These are phyloP conservation scores for Cotesia chilonis DNA, from an alignment of 1,140 invertebrate genomes.

Conservation along the genomic window DNA sequence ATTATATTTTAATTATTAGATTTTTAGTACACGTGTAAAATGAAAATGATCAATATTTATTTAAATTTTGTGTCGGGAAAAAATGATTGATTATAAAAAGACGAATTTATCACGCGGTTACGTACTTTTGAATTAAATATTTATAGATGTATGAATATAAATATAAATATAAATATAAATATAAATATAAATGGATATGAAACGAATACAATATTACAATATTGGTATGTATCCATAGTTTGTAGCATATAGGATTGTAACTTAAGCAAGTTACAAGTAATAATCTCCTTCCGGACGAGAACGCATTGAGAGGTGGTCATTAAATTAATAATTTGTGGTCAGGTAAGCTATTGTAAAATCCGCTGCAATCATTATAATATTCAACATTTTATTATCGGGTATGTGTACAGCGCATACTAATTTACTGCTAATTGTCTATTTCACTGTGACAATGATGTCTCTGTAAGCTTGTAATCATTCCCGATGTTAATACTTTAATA, in stretches of 20 bases:
- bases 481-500: constrained; percentile 21
- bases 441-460: constrained; percentile 64
- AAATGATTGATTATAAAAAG: too few relatives aligned
- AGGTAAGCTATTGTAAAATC: constrained; percentile 64
- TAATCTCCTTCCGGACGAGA: constrained; percentile 44
- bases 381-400: constrained; percentile 64
- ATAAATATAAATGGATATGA: constrained; percentile 2
- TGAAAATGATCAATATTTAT: too few relatives aligned
- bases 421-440: constrained; percentile 68
- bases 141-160: background rate
- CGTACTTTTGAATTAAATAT: background rate
- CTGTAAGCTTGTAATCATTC: constrained; percentile 48
- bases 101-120: too few relatives aligned
- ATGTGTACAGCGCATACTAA: constrained; percentile 62
- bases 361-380: constrained; percentile 66
- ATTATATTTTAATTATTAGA: too few relatives aligned
- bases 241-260: background rate
- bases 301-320: constrained; percentile 47
- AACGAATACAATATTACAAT: background rate
- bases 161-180: background rate
- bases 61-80: too few relatives aligned
- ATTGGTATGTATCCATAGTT: background rate
- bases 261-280: constrained; percentile 38
- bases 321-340: constrained; percentile 68
- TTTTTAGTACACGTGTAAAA: too few relatives aligned